Conservation (phyloP, 2,888 invertebrate species). For the Petrolisthes cinctipes region DNA sequence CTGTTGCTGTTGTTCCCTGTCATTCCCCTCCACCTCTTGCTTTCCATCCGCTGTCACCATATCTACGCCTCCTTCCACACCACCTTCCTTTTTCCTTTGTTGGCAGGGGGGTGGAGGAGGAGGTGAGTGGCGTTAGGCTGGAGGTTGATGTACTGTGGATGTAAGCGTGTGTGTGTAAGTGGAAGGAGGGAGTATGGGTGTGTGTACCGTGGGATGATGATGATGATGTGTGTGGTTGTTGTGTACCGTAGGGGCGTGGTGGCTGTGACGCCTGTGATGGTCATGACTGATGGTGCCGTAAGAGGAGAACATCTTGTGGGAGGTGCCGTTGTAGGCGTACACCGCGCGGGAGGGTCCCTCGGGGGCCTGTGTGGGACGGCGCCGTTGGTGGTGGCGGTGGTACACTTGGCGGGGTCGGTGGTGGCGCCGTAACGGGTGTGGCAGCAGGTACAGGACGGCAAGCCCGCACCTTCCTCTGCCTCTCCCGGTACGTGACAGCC, state of each 20-base stretch:
- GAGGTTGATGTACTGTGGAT: no score
- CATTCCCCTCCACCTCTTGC: no score
- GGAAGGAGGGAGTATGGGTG: neutral
- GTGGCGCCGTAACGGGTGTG: conserved; percentile 48
- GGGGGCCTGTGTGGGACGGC: conserved; percentile 8
- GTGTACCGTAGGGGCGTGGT: neutral
- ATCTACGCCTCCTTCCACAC: no score
- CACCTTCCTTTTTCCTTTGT: no score
- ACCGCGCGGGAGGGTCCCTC: conserved; percentile 45
- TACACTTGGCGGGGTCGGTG: conserved; percentile 17
- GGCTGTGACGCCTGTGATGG: neutral
- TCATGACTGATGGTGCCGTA: conserved; percentile 39
- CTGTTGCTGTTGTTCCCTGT: no score
- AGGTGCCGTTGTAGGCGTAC: conserved; percentile 50
- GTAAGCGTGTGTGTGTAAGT: neutral
- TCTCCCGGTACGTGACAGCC: conserved; percentile 50
- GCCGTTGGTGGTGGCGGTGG: conserved; percentile 15
- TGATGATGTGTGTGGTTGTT: neutral
- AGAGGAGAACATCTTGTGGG: conserved; percentile 47
- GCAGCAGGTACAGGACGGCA: conserved; percentile 39
- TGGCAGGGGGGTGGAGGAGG: no score
- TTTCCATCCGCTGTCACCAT: no score
- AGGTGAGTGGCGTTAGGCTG: no score
- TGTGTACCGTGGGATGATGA: neutral
- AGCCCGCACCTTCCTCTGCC: conserved; percentile 52